A percentile compares a stretch with the other conserved stretches of the same genome.
Evolutionary conservation across 2,888 invertebrate species (phyloP).

Genomic region (Proisotoma minuta): DNA sequence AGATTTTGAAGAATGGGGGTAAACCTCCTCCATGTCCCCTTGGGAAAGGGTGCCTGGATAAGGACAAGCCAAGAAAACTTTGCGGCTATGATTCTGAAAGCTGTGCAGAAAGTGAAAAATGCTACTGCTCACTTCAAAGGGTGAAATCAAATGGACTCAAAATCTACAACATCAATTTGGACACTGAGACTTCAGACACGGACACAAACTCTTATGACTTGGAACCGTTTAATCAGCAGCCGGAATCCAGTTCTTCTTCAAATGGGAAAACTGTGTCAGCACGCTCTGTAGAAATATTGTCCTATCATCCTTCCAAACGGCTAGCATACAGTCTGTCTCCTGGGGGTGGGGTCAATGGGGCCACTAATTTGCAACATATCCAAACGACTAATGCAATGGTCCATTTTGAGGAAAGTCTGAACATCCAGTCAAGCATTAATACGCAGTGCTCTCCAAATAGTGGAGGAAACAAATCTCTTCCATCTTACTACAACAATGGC

Average conservation of each 20-base stretch:
- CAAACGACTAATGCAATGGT: conserved; percentile 34
- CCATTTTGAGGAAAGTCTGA: conserved; percentile 26
- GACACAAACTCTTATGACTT: conserved; percentile 47
- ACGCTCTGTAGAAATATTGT: conserved; percentile 43
- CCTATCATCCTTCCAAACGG: conserved; percentile 42
- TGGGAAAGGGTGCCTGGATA: neutral
- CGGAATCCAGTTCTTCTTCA: conserved; percentile 10
- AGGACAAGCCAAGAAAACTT: conserved; percentile 51
- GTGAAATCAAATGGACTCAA: conserved; percentile 47
- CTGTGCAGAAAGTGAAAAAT: conserved; percentile 58
- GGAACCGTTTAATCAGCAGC: conserved; percentile 37
- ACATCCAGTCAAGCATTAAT: neutral
- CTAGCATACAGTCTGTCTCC: conserved; percentile 33
- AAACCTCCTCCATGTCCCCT: conserved; percentile 16
- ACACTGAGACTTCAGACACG: conserved; percentile 47
- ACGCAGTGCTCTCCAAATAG: neutral
- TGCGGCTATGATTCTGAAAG: conserved; percentile 82
- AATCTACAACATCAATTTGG: conserved; percentile 48
- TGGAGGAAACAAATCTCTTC: conserved; percentile 1
- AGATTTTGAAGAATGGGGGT: conserved; percentile 8
- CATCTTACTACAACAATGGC: conserved; percentile 1
- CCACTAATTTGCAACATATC: neutral
- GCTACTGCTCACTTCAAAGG: conserved; percentile 49
- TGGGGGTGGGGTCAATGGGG: too few species aligned
- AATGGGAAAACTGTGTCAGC: conserved; percentile 25